Conservation (phyloP, 2,113 vertebrate species). For the Otis tarda region DNA sequence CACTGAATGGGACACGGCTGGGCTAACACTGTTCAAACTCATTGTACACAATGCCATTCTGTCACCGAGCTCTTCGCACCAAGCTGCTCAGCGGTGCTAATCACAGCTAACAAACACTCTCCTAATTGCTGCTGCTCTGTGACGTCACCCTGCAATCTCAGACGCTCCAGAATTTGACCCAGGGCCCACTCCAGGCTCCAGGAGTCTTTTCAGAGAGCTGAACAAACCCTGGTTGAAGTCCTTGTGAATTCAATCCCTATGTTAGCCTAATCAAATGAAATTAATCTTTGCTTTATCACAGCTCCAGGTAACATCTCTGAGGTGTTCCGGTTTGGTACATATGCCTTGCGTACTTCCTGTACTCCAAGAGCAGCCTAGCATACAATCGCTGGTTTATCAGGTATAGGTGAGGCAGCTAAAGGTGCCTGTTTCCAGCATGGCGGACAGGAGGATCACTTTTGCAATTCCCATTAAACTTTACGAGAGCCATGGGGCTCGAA, state of each 20-base stretch:
- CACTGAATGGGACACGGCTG: background rate
- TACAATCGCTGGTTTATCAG: constrained; percentile 12
- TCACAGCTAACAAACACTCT: background rate
- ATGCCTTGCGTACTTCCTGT: background rate
- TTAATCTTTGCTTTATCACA: constrained; percentile 1
- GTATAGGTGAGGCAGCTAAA: constrained; percentile 17
- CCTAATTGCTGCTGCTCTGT: background rate
- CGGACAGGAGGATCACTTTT: background rate
- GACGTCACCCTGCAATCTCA: background rate
- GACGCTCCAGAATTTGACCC: background rate
- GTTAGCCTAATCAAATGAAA: background rate
- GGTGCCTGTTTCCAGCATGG: background rate
- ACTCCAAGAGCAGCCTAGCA: background rate
- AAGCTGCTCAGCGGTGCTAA: background rate
- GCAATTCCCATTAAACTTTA: constrained; percentile 35
- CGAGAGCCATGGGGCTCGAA: constrained; percentile 2
- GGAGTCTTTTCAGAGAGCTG: background rate
- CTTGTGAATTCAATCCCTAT: background rate
- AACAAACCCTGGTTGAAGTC: background rate
- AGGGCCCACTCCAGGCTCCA: background rate
- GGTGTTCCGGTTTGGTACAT: background rate
- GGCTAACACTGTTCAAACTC: background rate
- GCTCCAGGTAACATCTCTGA: constrained; percentile 10
- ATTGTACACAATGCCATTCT: background rate
- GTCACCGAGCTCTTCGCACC: background rate